These are phyloP conservation scores for Epinotia ramella DNA, from an alignment of 2,888 invertebrate genomes.

Conservation along the genomic window DNA sequence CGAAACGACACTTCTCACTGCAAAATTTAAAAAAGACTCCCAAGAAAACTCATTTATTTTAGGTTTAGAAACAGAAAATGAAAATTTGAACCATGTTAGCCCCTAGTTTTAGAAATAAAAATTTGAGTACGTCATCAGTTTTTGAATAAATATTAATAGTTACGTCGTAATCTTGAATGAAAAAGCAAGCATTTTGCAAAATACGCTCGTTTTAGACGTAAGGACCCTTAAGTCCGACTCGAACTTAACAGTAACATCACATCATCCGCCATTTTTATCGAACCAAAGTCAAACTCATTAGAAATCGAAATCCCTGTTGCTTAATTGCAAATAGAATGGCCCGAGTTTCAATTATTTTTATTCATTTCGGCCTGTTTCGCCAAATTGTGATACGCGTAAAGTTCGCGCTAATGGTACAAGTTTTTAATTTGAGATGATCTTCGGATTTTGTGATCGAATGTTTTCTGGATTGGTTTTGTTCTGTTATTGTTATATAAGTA, in stretches of 20 bases:
- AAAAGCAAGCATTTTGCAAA: too few species aligned
- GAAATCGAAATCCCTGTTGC: slow-evolving; percentile 32
- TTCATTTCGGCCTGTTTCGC: slow-evolving; percentile 11
- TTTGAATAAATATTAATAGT: too few species aligned
- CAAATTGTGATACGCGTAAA: slow-evolving; percentile 4
- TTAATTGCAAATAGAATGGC: slow-evolving; percentile 34
- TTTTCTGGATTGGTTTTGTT: neutral
- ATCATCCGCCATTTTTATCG: slow-evolving; percentile 25
- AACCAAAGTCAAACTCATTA: slow-evolving; percentile 39
- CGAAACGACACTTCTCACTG: too few species aligned
- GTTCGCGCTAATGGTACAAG: slow-evolving; percentile 26
- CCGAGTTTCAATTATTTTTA: slow-evolving; percentile 41
- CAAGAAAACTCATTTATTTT: too few species aligned
- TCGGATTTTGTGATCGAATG: neutral
- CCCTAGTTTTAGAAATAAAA: too few species aligned
- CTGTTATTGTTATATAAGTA: neutral
- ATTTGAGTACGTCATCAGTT: too few species aligned
- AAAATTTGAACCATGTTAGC: too few species aligned
- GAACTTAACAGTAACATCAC: slow-evolving; percentile 8
- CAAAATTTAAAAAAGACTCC: too few species aligned
- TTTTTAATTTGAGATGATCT: slow-evolving; percentile 29
- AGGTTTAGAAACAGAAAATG: too few species aligned
- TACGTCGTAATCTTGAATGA: too few species aligned
- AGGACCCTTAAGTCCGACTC: too few species aligned
- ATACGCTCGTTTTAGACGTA: too few species aligned